A percentile compares a stretch with the other conserved stretches of the same genome.
Conservation (phyloP, 2,797 vertebrate genomes). For the Aeoliscus strigatus region DNA sequence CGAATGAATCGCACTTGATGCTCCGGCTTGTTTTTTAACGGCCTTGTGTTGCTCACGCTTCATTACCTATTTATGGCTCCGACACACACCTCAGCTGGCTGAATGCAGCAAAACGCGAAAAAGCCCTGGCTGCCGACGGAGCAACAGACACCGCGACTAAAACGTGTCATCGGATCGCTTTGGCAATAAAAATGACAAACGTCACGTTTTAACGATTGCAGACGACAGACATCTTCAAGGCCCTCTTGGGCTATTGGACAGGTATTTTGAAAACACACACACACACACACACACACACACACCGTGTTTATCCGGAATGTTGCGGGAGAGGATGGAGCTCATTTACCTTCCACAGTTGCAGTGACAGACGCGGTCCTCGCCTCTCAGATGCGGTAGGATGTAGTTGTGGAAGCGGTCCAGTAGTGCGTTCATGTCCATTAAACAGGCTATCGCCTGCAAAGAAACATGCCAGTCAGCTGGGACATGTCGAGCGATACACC, state of each 20-base stretch:
- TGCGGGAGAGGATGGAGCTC: slow-evolving; percentile 42
- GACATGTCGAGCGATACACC: slow-evolving; percentile 70
- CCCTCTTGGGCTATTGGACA: slow-evolving; percentile 59
- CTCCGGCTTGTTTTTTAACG: slow-evolving; percentile 54
- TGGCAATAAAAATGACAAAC: slow-evolving; percentile 15
- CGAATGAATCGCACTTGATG: slow-evolving; percentile 51
- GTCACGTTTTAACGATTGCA: slow-evolving; percentile 7
- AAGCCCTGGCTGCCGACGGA: slow-evolving; percentile 19
- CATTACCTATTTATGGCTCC: slow-evolving; percentile 67
- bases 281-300: slow-evolving; percentile 10
- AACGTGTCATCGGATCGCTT: slow-evolving; percentile 15
- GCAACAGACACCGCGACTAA: slow-evolving; percentile 6
- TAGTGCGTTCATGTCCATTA: slow-evolving; percentile 99
- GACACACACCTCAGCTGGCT: slow-evolving; percentile 60
- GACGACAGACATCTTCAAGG: slow-evolving; percentile 55
- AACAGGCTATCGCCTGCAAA: slow-evolving; percentile 99
- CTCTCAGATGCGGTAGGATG: slow-evolving; percentile 98
- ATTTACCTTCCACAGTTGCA: slow-evolving; percentile 99
- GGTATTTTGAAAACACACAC: slow-evolving; percentile 4
- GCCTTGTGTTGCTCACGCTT: slow-evolving; percentile 49
- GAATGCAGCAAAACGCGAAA: slow-evolving; percentile 63
- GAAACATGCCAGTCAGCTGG: slow-evolving; percentile 78
- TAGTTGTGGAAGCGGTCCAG: slow-evolving; percentile 99
- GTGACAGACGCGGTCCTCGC: slow-evolving; percentile 98
- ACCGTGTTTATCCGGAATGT: slow-evolving; percentile 27